phyloP scores from a whole-genome alignment of 2,797 vertebrate species.

The Thalassophryne amazonica region DNA sequence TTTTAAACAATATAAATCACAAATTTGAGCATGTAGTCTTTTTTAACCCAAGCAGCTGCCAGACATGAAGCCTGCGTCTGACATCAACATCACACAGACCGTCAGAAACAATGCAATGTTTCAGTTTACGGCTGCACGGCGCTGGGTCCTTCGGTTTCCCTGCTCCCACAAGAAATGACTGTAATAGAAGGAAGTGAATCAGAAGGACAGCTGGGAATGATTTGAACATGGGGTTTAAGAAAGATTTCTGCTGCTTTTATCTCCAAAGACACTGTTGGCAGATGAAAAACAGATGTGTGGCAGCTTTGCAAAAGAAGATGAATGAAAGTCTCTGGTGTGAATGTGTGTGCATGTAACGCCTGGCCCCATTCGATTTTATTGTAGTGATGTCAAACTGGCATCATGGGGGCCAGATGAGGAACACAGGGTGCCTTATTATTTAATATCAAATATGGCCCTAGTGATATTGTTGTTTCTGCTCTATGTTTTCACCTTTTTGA shows the following conservation, averaged over 20 bases:
- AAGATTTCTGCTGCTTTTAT: slow-evolving; percentile 40
- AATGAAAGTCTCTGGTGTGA: slow-evolving; percentile 6
- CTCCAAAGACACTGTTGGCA: slow-evolving; percentile 40
- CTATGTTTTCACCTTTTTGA: too few species aligned
- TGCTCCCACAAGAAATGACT: slow-evolving; percentile 16
- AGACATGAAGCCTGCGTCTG: neutral
- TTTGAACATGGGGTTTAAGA: slow-evolving; percentile 15
- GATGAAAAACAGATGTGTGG: slow-evolving; percentile 58
- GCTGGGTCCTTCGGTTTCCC: slow-evolving; percentile 8
- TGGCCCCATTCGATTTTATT: neutral
- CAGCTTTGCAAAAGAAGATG: slow-evolving; percentile 15
- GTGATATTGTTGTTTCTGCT: too few species aligned
- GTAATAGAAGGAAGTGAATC: slow-evolving; percentile 43
- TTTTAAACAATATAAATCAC: too few species aligned
- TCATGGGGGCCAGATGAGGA: too few species aligned
- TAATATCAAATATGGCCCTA: too few species aligned
- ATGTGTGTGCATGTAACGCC: neutral
- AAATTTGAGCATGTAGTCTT: too few species aligned
- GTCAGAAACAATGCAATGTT: neutral
- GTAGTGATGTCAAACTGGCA: too few species aligned
- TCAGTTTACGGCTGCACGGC: slow-evolving; percentile 10
- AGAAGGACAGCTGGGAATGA: slow-evolving; percentile 53
- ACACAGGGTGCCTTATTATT: too few species aligned
- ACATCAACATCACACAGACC: neutral
- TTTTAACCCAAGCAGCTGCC: neutral